Percentiles rank a stretch among this genome's conserved stretches.
phyloP scores from a whole-genome alignment of 2,797 vertebrate genomes.

The Tokudaia tokunoshimensis region DNA sequence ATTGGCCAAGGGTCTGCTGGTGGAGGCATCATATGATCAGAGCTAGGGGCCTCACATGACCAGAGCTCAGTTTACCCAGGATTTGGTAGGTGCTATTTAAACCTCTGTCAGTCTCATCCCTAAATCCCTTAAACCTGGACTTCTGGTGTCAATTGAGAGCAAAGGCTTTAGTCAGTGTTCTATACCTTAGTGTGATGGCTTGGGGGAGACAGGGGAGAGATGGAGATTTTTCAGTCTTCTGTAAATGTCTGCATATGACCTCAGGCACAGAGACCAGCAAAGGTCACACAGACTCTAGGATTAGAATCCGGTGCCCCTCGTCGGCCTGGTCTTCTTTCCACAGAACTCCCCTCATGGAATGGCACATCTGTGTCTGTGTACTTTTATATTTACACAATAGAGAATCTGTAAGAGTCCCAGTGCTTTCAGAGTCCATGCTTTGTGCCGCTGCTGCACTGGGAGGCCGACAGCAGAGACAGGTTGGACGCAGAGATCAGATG shows the following conservation, averaged over 20 bases:
- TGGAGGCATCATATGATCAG: too few relatives aligned
- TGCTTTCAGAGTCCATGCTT: neutral
- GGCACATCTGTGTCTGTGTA: neutral
- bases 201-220: too few relatives aligned
- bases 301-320: neutral
- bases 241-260: neutral
- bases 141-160: neutral
- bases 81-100: neutral
- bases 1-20: neutral
- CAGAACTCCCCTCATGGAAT: neutral
- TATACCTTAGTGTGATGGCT: too few relatives aligned
- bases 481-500: neutral
- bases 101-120: neutral
- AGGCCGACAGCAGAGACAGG: neutral
- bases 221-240: too few relatives aligned
- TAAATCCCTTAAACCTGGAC: neutral
- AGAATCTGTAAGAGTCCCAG: neutral
- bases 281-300: fast-evolving
- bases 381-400: neutral
- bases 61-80: neutral
- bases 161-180: neutral
- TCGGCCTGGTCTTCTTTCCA: neutral
- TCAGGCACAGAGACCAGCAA: neutral
- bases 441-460: neutral
- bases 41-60: neutral